phyloP scores from a whole-genome alignment of 2,113 vertebrate species.

The Aspiorhynchus laticeps region DNA sequence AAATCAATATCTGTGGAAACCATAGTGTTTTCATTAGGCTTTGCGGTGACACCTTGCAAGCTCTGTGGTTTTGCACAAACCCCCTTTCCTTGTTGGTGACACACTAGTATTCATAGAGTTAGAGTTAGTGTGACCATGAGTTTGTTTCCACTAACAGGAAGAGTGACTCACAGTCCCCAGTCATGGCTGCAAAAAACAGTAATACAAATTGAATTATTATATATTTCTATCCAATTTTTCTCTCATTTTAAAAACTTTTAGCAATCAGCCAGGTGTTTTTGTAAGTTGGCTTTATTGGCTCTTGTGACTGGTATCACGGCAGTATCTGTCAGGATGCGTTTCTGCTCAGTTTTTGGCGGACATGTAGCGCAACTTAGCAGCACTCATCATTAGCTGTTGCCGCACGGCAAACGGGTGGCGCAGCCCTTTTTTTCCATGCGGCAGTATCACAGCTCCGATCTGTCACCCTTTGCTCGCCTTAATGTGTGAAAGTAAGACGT shows the following conservation, averaged over 20 bases:
- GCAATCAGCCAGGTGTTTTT: not conserved
- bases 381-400: slow-evolving; percentile 69
- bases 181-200: not conserved
- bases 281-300: slow-evolving; percentile 9
- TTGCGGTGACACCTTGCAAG: not conserved
- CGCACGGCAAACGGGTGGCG: slow-evolving; percentile 66
- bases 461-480: slow-evolving; percentile 82
- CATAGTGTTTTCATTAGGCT: slow-evolving; percentile 21
- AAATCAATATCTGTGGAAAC: not conserved
- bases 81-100: not conserved
- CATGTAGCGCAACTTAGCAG: slow-evolving; percentile 60
- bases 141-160: slow-evolving; percentile 19
- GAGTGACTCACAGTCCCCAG: not conserved
- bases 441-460: slow-evolving; percentile 84
- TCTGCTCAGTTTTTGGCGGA: slow-evolving; percentile 55
- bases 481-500: slow-evolving; percentile 89
- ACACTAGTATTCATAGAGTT: slow-evolving; percentile 1
- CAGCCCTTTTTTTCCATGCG: slow-evolving; percentile 72
- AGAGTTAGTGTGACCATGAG: slow-evolving; percentile 4
- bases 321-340: slow-evolving; percentile 44
- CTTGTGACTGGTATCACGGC: not conserved
- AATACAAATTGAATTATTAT: not conserved
- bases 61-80: slow-evolving; percentile 18
- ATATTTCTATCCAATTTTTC: not conserved
- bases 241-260: not conserved